phyloP scores from a whole-genome alignment of 2,113 vertebrate species.

The Mastomys coucha region DNA sequence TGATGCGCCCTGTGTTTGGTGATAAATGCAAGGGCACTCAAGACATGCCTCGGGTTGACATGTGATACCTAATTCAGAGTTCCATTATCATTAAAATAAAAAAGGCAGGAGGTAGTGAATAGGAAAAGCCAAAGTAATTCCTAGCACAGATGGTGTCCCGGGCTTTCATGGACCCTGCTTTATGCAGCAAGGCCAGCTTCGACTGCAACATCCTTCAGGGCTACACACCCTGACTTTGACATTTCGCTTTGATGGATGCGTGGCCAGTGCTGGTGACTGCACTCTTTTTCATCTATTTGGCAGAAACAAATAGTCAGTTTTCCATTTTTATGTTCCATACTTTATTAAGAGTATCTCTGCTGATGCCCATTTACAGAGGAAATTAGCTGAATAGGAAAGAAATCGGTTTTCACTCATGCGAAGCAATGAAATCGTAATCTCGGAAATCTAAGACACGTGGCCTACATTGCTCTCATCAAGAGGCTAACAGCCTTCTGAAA shows the following conservation, averaged over 20 bases:
- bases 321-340: constrained; percentile 12
- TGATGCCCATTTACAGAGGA: not conserved
- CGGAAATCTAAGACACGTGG: constrained; percentile 7
- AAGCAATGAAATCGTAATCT: constrained; percentile 8
- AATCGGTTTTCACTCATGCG: constrained; percentile 11
- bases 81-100: constrained; percentile 59
- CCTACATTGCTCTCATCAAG: not conserved
- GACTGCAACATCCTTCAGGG: constrained; percentile 30
- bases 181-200: constrained; percentile 11
- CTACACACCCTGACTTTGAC: not conserved
- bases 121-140: constrained; percentile 19
- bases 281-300: not conserved
- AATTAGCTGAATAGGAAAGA: constrained; percentile 35
- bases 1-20: constrained; percentile 12
- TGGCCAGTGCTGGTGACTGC: not conserved
- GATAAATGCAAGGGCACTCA: constrained; percentile 53
- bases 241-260: not conserved
- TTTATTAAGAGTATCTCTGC: constrained; percentile 39
- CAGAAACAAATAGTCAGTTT: not conserved
- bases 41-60: constrained; percentile 43
- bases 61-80: constrained; percentile 48
- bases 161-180: constrained; percentile 1
- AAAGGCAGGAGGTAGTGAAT: not conserved
- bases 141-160: not conserved
- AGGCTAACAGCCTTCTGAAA: not conserved